These are phyloP conservation scores for Dilophus febrilis DNA, from an alignment of 2,888 invertebrate species.

Conservation along the genomic window DNA sequence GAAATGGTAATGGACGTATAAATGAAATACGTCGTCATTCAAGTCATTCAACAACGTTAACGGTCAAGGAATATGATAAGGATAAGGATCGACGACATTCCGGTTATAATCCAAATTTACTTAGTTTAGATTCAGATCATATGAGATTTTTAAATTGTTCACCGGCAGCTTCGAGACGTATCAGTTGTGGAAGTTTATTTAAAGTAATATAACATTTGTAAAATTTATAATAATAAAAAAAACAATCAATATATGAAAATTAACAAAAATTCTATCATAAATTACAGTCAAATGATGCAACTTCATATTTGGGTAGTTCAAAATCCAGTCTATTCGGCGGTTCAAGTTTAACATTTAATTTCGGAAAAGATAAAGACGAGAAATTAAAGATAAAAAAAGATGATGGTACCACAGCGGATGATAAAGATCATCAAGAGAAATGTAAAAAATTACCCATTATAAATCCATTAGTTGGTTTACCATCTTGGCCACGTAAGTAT, in stretches of 20 bases:
- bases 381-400: constrained; percentile 23
- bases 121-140: constrained; percentile 45
- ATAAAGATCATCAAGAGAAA: constrained; percentile 35
- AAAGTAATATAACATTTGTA: constrained; percentile 35
- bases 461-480: constrained; percentile 71
- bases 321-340: constrained; percentile 36
- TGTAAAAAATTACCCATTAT: constrained; percentile 70
- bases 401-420: constrained; percentile 15
- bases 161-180: constrained; percentile 71
- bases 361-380: constrained; percentile 27
- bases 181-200: constrained; percentile 79
- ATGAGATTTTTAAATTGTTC: constrained; percentile 52
- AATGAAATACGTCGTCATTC: constrained; percentile 30
- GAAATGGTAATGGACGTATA: constrained; percentile 30
- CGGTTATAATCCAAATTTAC: constrained; percentile 40
- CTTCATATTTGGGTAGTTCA: constrained; percentile 40
- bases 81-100: constrained; percentile 30
- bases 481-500: constrained; percentile 68
- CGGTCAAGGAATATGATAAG: constrained; percentile 31
- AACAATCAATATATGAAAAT: not conserved
- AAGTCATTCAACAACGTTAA: constrained; percentile 31
- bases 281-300: constrained; percentile 27
- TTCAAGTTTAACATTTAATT: constrained; percentile 22
- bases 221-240: not conserved
- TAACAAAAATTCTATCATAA: not conserved